Evolutionary conservation across 2,797 vertebrate species (phyloP), one percentile per base, ranked within the genome.

Genomic region (Bufotes viridis): DNA sequence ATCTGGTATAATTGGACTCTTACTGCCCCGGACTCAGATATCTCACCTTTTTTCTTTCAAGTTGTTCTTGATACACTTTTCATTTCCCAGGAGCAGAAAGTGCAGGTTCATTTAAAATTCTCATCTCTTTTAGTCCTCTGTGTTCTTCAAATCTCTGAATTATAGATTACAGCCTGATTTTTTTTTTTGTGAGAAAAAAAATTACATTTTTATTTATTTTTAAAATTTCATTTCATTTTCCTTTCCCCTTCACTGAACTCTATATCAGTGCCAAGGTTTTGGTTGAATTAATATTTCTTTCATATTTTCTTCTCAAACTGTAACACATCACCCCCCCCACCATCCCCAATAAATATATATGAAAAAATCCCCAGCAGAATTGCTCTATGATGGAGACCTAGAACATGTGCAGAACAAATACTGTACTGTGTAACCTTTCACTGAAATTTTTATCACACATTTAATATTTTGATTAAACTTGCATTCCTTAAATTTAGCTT

Each of bases 101-200:
- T 67, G 70, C 22, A 82, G 69, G n/a, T 74, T 89, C 70, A 82
- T 82, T 86, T 81, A 82, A 63, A 85, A 89, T 86, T 86, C 88
- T 60, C 84, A 89, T 89, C 88, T 89, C 79, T 86, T 78, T 86
- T 86, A 81, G 79, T 76, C 76, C 88, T 86, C 22, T 55, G 72
- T 89, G 84, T 86, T 89, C 88, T 82, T 89, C 84, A 82, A 81
- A 78, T 82, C 84, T 53, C 80, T 89, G 88, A 89, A 89, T 89
- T 89, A 89, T 89, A 89, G 84, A 89, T 89, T 82, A 89, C 42
- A 89, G 84, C 72, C 57, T 51, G 69, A 69, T 81, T 86, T 89
- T 69, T 89, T 69, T 51, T 74, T 86, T 82, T 61, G 70, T 78
- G 26, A 69, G 24, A 29, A 58, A 67, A 69, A 86, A 78, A 78